Percentiles rank a stretch among this genome's conserved stretches.
Conservation (phyloP, 2,888 invertebrate species). For the Ellobium chinense region DNA sequence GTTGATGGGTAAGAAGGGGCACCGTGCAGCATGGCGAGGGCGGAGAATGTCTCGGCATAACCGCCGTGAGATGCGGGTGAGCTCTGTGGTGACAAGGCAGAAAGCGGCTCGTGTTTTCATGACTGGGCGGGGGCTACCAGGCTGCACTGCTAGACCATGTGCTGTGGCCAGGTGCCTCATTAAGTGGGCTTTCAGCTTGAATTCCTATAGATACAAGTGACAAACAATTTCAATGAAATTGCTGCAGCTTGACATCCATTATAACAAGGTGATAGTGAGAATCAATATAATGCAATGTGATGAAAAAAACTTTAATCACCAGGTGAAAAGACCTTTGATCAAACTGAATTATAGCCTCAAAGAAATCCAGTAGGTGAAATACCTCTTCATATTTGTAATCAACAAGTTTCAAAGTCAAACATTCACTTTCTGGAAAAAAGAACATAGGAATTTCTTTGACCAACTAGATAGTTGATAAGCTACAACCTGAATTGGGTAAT, state of each 20-base stretch:
- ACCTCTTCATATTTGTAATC: too few species aligned
- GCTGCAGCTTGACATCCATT: not conserved
- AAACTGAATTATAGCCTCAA: too few species aligned
- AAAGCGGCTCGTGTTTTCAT: slow-evolving; percentile 99
- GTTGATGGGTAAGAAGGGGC: slow-evolving; percentile 86
- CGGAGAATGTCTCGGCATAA: slow-evolving; percentile 89
- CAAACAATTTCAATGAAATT: not conserved
- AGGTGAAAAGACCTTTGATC: too few species aligned
- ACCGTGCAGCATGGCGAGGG: slow-evolving; percentile 92
- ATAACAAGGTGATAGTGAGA: too few species aligned
- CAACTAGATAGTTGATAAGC: too few species aligned
- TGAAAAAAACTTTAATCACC: too few species aligned
- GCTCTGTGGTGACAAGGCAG: slow-evolving; percentile 93
- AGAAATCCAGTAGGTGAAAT: too few species aligned
- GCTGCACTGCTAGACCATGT: slow-evolving; percentile 87
- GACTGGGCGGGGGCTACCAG: slow-evolving; percentile 92
- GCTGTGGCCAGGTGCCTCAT: slow-evolving; percentile 95
- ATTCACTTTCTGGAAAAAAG: too few species aligned
- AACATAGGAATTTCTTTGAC: too few species aligned
- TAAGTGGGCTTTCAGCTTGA: slow-evolving; percentile 95
- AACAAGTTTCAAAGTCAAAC: too few species aligned
- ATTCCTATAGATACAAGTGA: slow-evolving; percentile 83
- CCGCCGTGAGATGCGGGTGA: slow-evolving; percentile 92
- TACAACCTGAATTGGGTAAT: too few species aligned
- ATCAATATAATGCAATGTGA: too few species aligned